These are phyloP conservation scores for Germaria angustata DNA, from an alignment of 2,888 invertebrate genomes.

Conservation along the genomic window DNA sequence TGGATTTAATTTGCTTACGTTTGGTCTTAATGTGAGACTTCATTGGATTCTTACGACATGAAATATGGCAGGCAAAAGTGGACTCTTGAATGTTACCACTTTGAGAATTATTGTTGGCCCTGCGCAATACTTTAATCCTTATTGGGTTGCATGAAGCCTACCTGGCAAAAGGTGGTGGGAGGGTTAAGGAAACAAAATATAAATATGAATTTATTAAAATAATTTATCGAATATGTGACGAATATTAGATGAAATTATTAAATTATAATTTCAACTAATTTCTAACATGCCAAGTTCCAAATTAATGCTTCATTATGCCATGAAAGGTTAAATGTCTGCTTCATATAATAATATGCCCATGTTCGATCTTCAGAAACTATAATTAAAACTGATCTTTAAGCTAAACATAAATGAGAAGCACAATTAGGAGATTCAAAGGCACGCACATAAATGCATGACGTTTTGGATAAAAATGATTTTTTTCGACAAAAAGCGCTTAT, in stretches of 20 bases:
- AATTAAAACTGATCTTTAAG: too few species aligned
- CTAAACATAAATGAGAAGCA: too few species aligned
- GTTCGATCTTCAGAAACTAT: too few species aligned
- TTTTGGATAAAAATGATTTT: too few species aligned
- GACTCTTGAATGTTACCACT: neutral
- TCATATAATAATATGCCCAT: too few species aligned
- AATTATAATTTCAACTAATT: too few species aligned
- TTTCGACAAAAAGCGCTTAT: too few species aligned
- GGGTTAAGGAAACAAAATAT: constrained; percentile 10
- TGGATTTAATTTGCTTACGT: constrained; percentile 62
- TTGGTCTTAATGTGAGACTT: constrained; percentile 46
- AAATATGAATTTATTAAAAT: neutral
- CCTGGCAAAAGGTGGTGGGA: neutral
- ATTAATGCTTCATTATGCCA: too few species aligned
- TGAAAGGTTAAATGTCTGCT: too few species aligned
- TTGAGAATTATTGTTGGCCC: constrained; percentile 26
- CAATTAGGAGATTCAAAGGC: too few species aligned
- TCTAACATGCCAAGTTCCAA: too few species aligned
- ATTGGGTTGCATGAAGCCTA: constrained; percentile 16
- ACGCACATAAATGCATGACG: too few species aligned
- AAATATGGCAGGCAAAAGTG: constrained; percentile 17
- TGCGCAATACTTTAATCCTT: constrained; percentile 27
- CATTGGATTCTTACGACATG: constrained; percentile 53
- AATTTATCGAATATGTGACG: neutral
- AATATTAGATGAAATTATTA: neutral